Base-by-base conservation (phyloP, 2,888 invertebrate species). In the Campoletis raptor region DNA sequence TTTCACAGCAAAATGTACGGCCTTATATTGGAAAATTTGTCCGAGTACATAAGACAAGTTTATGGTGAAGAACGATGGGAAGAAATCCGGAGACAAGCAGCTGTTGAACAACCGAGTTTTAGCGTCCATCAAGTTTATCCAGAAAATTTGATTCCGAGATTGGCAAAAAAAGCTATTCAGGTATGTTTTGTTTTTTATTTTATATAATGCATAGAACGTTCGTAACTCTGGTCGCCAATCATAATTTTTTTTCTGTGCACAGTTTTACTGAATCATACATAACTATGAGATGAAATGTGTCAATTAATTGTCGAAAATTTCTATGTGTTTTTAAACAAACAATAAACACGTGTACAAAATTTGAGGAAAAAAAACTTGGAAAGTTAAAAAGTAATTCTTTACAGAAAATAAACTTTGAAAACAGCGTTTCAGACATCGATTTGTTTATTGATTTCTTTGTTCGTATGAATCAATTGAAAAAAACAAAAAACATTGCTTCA, bases 51-150 rank as follows among this genome's bases (percentile, higher is more conserved):
- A 92, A 97, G 98, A 86, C 96, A 97, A 92, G 97, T 97, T n/a
- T 99, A 98, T 95, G 99, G 99, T 0, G 98, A 99, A 93, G 98
- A 98, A 82, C 96, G 97, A 91, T 99, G 99, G 99, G 98, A 98
- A 91, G 97, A 98, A 93, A 98, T 99, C 87, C 95, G 98, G 82
- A 95, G 97, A 83, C 97, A 97, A 91, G 98, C 98, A 0, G 96
- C 97, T n/a, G 97, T 99, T 24, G 98, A 98, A 89, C 97, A 98
- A 89, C 97, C 98, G 7, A 97, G 97, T 81, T 98, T 98, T 95
- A 96, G 97, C 91, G 97, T 98, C 24, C 99, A 99, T 95, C 98
- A 98, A 94, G 98, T 98, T 61, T 99, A 99, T 95, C 97, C 98
- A 1, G 99, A 99, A 95, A 97, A 97, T 90, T 95, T 98, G 77